phyloP scores from a whole-genome alignment of 1,140 invertebrate genomes.

The Drosophila neocordata region DNA sequence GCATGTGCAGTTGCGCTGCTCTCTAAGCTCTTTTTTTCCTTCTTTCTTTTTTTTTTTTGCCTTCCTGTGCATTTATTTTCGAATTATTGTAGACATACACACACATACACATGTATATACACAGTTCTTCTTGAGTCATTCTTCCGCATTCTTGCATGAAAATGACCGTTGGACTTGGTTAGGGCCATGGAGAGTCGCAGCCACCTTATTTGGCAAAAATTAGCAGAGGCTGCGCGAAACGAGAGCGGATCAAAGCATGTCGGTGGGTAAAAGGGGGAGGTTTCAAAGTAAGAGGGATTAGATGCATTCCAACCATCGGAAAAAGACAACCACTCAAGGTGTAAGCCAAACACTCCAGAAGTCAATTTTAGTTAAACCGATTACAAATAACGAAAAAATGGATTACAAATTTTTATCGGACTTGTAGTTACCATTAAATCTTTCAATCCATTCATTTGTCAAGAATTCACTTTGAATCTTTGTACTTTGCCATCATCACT shows the following conservation, averaged over 20 bases:
- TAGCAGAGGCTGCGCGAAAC: constrained; percentile 33
- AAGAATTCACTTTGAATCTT: too few species aligned
- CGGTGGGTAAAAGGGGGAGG: too few species aligned
- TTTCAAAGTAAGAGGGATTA: too few species aligned
- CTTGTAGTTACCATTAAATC: too few species aligned
- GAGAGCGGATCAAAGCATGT: neutral
- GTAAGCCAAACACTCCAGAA: too few species aligned
- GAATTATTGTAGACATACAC: constrained; percentile 65
- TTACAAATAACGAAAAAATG: too few species aligned
- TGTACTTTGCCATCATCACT: too few species aligned
- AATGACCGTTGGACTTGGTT: constrained; percentile 64
- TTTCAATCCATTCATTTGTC: too few species aligned
- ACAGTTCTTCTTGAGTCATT: constrained; percentile 69
- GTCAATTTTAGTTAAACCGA: too few species aligned
- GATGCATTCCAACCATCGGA: constrained; percentile 5
- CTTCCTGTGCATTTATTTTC: constrained; percentile 76
- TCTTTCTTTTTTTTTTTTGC: constrained; percentile 24
- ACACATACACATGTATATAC: neutral
- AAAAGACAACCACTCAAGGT: too few species aligned
- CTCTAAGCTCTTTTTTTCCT: constrained; percentile 54
- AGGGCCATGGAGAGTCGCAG: constrained; percentile 13
- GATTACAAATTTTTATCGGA: too few species aligned
- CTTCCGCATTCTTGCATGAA: constrained; percentile 77
- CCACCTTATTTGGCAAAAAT: constrained; percentile 69
- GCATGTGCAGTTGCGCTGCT: constrained; percentile 61